These are phyloP conservation scores for Lagopus leucura DNA, from an alignment of 2,113 vertebrate species.

Conservation along the genomic window DNA sequence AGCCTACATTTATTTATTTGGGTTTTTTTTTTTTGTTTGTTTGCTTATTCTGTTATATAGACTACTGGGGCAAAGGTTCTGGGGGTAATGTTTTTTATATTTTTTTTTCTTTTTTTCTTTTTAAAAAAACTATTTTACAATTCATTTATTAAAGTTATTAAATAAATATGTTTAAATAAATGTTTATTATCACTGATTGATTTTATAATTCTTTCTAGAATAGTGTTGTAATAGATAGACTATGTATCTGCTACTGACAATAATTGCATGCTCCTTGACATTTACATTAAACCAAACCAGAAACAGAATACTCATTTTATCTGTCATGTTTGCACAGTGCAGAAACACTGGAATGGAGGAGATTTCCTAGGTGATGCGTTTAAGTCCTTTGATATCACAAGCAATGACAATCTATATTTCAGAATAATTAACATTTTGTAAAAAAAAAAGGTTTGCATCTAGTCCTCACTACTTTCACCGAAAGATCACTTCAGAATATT, in stretches of 20 bases:
- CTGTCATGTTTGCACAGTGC: not conserved
- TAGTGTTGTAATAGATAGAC: not conserved
- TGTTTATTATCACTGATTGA: not conserved
- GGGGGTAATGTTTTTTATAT: not conserved
- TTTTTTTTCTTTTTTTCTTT: not conserved
- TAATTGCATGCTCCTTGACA: not conserved
- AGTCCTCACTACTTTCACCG: not conserved
- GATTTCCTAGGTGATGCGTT: not conserved
- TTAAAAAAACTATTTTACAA: not conserved
- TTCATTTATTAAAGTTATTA: not conserved
- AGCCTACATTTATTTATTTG: not conserved
- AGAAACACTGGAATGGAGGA: not conserved
- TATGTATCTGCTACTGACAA: not conserved
- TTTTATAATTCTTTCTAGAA: not conserved
- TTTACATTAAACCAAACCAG: not conserved
- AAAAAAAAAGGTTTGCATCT: not conserved
- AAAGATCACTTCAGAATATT: not conserved
- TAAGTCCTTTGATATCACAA: not conserved
- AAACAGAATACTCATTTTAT: not conserved
- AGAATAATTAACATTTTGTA: not conserved
- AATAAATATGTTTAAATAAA: not conserved
- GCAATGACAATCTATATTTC: not conserved
- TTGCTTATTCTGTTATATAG: not conserved
- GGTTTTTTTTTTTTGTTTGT: not conserved
- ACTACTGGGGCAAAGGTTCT: not conserved